A percentile compares a stretch with the other conserved stretches of the same genome.
Conservation (phyloP, 2,113 vertebrate species). For the Phrynosoma platyrhinos region DNA sequence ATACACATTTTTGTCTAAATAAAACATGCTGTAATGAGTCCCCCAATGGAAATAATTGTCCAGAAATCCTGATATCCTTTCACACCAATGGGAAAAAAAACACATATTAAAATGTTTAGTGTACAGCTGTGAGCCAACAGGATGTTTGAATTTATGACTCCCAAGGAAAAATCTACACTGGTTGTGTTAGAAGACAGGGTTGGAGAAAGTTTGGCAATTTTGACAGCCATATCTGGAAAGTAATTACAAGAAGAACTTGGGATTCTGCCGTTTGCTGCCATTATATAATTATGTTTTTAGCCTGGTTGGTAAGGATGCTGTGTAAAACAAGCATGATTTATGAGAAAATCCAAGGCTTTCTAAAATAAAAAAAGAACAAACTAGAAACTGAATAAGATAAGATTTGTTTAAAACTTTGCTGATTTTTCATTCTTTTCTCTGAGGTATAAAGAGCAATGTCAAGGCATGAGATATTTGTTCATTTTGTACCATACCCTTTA, state of each 20-base stretch:
- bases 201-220: not conserved
- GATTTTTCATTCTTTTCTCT: not conserved
- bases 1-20: too few species aligned
- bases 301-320: not conserved
- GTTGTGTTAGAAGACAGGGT: not conserved
- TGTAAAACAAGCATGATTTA: not conserved
- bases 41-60: too few species aligned
- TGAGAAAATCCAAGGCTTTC: not conserved
- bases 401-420: constrained; percentile 4
- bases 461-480: not conserved
- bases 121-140: not conserved
- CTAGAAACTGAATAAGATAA: constrained; percentile 5
- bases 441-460: not conserved
- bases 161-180: not conserved
- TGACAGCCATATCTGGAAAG: not conserved
- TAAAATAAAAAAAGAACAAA: not conserved
- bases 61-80: too few species aligned
- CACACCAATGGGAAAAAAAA: too few species aligned
- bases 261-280: not conserved
- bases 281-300: not conserved
- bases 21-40: too few species aligned
- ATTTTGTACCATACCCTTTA: not conserved
- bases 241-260: not conserved
- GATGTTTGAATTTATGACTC: not conserved
- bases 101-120: not conserved